Evolutionary conservation across 2,113 vertebrate genomes (phyloP).

Genomic region (Brachionichthys hirsutus): DNA sequence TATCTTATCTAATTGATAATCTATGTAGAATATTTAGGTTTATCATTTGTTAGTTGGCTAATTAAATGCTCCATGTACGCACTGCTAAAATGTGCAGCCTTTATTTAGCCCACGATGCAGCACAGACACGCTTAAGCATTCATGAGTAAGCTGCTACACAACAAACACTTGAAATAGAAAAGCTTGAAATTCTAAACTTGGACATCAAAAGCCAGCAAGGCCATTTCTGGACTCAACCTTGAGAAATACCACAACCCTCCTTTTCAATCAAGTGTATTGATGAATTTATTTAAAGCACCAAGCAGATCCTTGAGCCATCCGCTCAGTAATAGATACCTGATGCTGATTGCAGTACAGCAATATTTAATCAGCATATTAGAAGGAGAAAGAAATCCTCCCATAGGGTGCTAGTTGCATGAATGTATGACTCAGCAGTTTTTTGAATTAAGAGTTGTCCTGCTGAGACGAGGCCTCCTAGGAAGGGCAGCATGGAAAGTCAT

Average conservation of each 20-base stretch:
- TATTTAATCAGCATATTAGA: constrained; percentile 38
- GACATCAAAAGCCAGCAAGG: background rate
- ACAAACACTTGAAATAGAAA: too few relatives aligned
- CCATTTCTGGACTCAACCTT: constrained; percentile 55
- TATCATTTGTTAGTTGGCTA: too few relatives aligned
- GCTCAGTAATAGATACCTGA: constrained; percentile 53
- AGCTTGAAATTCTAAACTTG: constrained; percentile 4
- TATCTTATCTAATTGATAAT: too few relatives aligned
- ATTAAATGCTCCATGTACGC: too few relatives aligned
- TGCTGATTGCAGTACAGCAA: constrained; percentile 31
- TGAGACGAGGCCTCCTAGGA: constrained; percentile 45
- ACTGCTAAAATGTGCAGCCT: constrained; percentile 4
- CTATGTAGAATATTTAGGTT: too few relatives aligned
- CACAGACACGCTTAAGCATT: constrained; percentile 41
- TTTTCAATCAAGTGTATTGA: constrained; percentile 62
- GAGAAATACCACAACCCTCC: constrained; percentile 32
- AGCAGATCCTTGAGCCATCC: constrained; percentile 50
- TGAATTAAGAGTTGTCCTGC: constrained; percentile 45
- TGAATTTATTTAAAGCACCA: constrained; percentile 61
- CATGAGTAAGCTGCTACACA: constrained; percentile 17
- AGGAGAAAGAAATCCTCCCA: constrained; percentile 37
- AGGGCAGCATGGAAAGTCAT: constrained; percentile 57
- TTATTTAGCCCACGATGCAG: constrained; percentile 6
- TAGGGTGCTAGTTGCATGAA: constrained; percentile 33
- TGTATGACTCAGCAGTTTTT: constrained; percentile 56